Base-by-base conservation (phyloP, 2,113 vertebrate species). In the Seriola rivoliana region DNA sequence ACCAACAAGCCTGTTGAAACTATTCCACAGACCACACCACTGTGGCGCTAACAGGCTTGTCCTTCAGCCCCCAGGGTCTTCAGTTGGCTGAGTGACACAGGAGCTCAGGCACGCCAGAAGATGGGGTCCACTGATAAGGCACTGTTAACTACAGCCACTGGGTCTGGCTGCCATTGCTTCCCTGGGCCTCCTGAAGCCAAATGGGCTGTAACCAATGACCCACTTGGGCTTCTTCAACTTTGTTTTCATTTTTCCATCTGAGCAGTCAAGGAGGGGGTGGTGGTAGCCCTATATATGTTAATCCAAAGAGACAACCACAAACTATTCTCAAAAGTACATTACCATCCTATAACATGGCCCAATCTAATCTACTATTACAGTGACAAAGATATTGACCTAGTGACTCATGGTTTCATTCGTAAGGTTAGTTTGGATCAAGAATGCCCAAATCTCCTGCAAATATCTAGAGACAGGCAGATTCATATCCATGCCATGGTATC, bases 141-240 rank as follows among this genome's bases (percentile, higher is more conserved):
- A 58, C 8, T 40, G 75, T 50, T 50, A 73, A 66, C 67, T 63
- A 54, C 23, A 64, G 50, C 65, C 75, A 66, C 40, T 71, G 62
- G 50, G 57, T 75, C 71, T 81, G 59, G 52, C 78, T 74, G 62
- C 32, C 23, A 42, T 38, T 73, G 29, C 58, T 65, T 71, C 54
- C 36, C 38, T 62, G 8, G 21, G 60, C 48, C 44, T 63, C 67
- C 76, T 42, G 68, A 29, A 71, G 58, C 52, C 75, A 84, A 86
- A 89, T 79, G 59, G 69, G 72, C 71, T 80, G 73, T 70, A 76
- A 85, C 66, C 60, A 86, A 62, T 85, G 80, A 90, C 81, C 77
- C 62, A 89, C 68, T 84, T 85, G 59, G 58, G 71, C 25, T 78
- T 78, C 65, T 80, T 23, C 3, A 80, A 64, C 21, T 75, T 58